phyloP scores from a whole-genome alignment of 2,797 vertebrate species.

The Girardinus metallicus region DNA sequence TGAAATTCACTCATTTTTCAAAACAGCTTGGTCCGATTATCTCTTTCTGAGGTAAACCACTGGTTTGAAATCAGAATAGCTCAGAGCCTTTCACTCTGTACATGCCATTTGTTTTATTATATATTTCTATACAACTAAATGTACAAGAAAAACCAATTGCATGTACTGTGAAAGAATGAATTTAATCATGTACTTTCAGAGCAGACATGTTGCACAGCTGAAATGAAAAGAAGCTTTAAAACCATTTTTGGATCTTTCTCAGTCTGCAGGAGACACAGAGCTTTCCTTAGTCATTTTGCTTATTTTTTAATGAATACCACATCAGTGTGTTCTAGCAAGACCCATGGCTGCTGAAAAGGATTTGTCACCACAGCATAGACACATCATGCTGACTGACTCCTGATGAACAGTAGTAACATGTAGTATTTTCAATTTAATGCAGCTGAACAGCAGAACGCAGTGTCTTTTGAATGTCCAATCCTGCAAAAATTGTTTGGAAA shows the following conservation, averaged over 20 bases:
- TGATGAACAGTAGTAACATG: slow-evolving; percentile 23
- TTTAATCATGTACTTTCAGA: background rate
- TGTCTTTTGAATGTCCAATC: background rate
- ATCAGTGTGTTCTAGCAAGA: slow-evolving; percentile 53
- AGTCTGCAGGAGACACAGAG: slow-evolving; percentile 12
- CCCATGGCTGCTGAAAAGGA: slow-evolving; percentile 51
- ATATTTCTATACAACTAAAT: background rate
- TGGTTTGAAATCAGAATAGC: slow-evolving; percentile 13
- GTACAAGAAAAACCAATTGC: background rate
- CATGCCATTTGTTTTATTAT: background rate
- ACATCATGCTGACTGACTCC: slow-evolving; percentile 64
- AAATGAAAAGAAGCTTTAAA: slow-evolving; percentile 15
- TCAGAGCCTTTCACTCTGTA: background rate
- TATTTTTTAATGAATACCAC: slow-evolving; percentile 38
- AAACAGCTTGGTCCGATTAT: slow-evolving; percentile 19
- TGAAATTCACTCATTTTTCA: slow-evolving; percentile 12
- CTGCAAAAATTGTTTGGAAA: background rate
- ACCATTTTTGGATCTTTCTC: slow-evolving; percentile 18
- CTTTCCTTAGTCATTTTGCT: slow-evolving; percentile 57
- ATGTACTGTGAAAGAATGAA: background rate
- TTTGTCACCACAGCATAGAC: slow-evolving; percentile 63
- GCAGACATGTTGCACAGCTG: background rate
- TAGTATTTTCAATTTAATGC: slow-evolving; percentile 23
- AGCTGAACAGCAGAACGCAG: background rate
- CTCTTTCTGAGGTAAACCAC: background rate